A percentile compares a stretch with the other conserved stretches of the same genome.
These are phyloP conservation scores for Mantis religiosa DNA, from an alignment of 2,888 invertebrate species.

Conservation along the genomic window DNA sequence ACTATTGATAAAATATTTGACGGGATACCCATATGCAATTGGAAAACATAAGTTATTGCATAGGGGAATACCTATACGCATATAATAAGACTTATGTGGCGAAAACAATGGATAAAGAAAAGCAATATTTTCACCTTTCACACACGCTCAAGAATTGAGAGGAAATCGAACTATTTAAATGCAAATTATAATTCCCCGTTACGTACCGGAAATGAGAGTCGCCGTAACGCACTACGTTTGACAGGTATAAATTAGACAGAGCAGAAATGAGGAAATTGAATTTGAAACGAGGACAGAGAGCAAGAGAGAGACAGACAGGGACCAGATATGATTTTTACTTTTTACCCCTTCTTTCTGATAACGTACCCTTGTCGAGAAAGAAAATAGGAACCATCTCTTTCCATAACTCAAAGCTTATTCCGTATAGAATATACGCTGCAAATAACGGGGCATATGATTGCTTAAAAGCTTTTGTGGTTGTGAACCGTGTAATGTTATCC, in stretches of 20 bases:
- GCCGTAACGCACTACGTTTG: neutral
- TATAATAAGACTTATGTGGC: neutral
- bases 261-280: slow-evolving; percentile 17
- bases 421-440: neutral
- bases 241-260: slow-evolving; percentile 16
- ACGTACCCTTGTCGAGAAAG: neutral
- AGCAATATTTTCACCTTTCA: neutral
- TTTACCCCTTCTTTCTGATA: neutral
- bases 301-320: neutral
- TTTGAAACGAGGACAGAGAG: slow-evolving; percentile 2
- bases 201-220: slow-evolving; percentile 10
- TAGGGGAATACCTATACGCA: too few relatives aligned
- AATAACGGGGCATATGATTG: neutral
- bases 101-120: neutral
- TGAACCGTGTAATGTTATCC: neutral
- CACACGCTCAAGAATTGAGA: neutral
- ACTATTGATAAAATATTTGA: too few relatives aligned
- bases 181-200: slow-evolving; percentile 13
- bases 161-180: slow-evolving; percentile 17
- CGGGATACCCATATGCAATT: too few relatives aligned
- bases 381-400: neutral
- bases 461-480: neutral
- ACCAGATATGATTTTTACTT: neutral
- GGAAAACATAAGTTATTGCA: too few relatives aligned
- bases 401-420: neutral